These are phyloP conservation scores for Calameuta pallipes DNA, from an alignment of 2,888 invertebrate species.

Conservation along the genomic window DNA sequence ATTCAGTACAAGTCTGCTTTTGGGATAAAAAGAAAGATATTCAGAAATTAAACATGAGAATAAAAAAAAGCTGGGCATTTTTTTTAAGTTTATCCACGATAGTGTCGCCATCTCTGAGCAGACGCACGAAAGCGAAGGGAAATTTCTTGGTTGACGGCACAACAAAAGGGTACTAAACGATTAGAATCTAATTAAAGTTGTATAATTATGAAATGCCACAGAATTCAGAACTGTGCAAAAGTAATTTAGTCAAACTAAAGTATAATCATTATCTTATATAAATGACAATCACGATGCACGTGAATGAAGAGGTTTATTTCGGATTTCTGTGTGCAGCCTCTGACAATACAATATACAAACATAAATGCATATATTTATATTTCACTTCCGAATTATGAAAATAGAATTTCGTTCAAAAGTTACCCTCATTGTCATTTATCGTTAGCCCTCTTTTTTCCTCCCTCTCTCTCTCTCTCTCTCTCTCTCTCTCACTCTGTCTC, in stretches of 20 bases:
- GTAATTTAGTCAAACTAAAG: not conserved
- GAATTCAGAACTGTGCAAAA: not conserved
- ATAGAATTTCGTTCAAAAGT: conserved; percentile 34
- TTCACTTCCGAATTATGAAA: conserved; percentile 36
- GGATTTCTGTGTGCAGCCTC: conserved; percentile 23
- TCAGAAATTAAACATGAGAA: not conserved
- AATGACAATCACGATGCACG: not conserved
- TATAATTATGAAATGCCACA: not conserved
- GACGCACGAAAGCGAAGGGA: not conserved
- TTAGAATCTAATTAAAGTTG: not conserved
- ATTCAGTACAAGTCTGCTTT: not conserved
- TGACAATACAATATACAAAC: conserved; percentile 40
- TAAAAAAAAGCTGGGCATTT: not conserved
- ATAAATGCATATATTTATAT: conserved; percentile 37
- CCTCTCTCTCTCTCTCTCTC: not conserved
- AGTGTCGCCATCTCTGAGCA: not conserved
- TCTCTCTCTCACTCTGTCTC: conserved; percentile 3
- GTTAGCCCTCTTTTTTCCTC: conserved; percentile 18
- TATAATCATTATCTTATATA: too few species aligned
- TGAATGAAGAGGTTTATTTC: conserved; percentile 18
- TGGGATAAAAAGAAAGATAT: not conserved
- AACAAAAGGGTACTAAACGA: too few species aligned
- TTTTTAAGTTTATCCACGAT: not conserved
- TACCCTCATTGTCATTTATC: conserved; percentile 9
- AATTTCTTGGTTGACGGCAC: not conserved